phyloP scores from a whole-genome alignment of 2,797 vertebrate species.

The Scleropages formosus region DNA sequence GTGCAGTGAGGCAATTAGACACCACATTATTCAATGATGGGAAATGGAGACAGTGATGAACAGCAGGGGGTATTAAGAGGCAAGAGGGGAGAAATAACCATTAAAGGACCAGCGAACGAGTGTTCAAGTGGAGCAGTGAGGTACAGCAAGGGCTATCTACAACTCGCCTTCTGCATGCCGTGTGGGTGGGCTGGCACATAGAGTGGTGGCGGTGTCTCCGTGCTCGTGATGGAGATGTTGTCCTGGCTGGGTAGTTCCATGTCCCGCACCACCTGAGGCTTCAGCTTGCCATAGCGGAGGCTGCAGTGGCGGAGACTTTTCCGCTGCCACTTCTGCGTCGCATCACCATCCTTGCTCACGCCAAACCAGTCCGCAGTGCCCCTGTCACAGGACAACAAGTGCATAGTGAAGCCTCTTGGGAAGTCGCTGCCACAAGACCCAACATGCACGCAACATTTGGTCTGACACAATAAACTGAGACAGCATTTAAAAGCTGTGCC shows the following conservation, averaged over 20 bases:
- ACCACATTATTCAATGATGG: no score
- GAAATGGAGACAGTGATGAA: background rate
- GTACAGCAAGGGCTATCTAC: background rate
- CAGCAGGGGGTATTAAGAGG: background rate
- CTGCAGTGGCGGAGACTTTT: conserved; percentile 97
- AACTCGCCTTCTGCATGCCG: conserved; percentile 92
- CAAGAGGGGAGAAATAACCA: background rate
- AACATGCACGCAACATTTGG: no score
- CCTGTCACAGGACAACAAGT: conserved; percentile 60
- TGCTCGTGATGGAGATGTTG: conserved; percentile 93
- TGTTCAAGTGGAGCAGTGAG: background rate
- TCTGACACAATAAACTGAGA: no score
- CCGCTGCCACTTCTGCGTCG: conserved; percentile 97
- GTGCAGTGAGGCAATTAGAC: no score
- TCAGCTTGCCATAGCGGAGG: conserved; percentile 92
- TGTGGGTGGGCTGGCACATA: conserved; percentile 88
- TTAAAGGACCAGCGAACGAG: background rate
- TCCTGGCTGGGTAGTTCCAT: conserved; percentile 97
- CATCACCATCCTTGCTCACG: conserved; percentile 89
- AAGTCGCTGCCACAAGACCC: no score
- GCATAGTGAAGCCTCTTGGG: no score
- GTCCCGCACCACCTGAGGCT: conserved; percentile 91
- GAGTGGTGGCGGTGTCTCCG: conserved; percentile 92
- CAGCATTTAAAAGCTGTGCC: no score
- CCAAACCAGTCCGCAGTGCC: conserved; percentile 98